These are phyloP conservation scores for Clangula hyemalis DNA, from an alignment of 2,797 vertebrate species.

Conservation along the genomic window DNA sequence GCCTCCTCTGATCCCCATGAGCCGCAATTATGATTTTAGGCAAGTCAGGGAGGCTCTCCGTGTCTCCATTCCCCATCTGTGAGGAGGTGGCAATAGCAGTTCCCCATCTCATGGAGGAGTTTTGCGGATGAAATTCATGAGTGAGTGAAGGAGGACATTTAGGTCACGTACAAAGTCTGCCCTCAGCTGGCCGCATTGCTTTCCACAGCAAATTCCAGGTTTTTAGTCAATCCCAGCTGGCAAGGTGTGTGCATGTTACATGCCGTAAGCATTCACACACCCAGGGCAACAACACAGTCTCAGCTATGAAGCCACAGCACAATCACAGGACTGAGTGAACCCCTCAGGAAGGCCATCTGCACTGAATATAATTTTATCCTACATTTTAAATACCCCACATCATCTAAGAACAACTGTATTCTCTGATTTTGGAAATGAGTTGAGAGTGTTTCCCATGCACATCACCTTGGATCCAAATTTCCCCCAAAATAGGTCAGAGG, in stretches of 20 bases:
- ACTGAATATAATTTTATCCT: neutral
- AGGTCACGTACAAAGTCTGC: neutral
- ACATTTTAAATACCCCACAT: neutral
- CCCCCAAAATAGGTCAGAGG: rapidly evolving
- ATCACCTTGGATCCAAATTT: neutral
- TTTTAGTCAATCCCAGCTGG: neutral
- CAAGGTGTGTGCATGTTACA: rapidly evolving
- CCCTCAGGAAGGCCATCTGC: neutral
- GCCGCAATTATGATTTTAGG: neutral
- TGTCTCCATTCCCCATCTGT: neutral
- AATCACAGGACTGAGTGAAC: neutral
- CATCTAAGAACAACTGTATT: neutral
- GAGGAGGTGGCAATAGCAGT: neutral
- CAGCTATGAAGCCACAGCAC: neutral
- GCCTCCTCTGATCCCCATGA: neutral
- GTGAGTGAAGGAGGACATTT: neutral
- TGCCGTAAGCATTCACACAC: neutral
- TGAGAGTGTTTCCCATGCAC: neutral
- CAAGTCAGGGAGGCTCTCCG: neutral
- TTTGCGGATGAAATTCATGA: neutral
- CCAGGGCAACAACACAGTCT: neutral
- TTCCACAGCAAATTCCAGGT: neutral
- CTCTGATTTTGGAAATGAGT: neutral
- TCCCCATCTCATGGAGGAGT: neutral
- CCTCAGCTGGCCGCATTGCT: neutral